These are phyloP conservation scores for Microhierax caerulescens DNA, from an alignment of 2,797 vertebrate species.

Conservation along the genomic window DNA sequence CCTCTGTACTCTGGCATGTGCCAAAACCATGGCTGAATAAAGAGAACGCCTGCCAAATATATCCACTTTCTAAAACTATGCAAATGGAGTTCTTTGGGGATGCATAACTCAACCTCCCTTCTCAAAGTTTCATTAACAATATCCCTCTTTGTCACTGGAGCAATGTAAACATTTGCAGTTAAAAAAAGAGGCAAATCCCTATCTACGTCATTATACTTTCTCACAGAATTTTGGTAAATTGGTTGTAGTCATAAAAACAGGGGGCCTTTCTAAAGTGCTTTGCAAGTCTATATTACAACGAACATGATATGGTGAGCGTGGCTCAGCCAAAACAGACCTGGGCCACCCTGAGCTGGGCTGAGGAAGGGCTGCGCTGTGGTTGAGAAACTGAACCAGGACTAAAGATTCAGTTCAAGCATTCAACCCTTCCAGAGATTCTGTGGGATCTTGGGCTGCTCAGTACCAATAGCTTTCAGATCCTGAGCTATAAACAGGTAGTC, in stretches of 20 bases:
- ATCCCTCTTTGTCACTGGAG: slow-evolving; percentile 32
- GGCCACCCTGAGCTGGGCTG: neutral
- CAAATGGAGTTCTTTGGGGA: slow-evolving; percentile 54
- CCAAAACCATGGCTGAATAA: slow-evolving; percentile 60
- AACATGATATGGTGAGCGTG: neutral
- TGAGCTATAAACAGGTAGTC: neutral
- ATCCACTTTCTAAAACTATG: slow-evolving; percentile 65
- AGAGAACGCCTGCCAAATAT: slow-evolving; percentile 52
- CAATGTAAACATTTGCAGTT: neutral
- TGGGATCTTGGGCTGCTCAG: neutral
- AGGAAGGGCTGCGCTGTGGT: neutral
- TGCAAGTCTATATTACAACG: neutral
- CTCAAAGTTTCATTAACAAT: slow-evolving; percentile 50
- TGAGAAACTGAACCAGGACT: neutral
- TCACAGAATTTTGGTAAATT: neutral
- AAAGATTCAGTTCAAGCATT: neutral
- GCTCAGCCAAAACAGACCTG: neutral
- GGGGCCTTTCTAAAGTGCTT: neutral
- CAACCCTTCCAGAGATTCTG: neutral
- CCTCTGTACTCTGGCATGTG: slow-evolving; percentile 49
- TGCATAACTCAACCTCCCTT: slow-evolving; percentile 49
- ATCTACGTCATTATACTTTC: slow-evolving; percentile 11
- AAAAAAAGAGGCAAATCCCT: neutral
- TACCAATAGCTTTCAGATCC: neutral
- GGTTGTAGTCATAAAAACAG: slow-evolving; percentile 20